Conservation (phyloP, 2,888 invertebrate species). For the Eupelmus urozonus region DNA sequence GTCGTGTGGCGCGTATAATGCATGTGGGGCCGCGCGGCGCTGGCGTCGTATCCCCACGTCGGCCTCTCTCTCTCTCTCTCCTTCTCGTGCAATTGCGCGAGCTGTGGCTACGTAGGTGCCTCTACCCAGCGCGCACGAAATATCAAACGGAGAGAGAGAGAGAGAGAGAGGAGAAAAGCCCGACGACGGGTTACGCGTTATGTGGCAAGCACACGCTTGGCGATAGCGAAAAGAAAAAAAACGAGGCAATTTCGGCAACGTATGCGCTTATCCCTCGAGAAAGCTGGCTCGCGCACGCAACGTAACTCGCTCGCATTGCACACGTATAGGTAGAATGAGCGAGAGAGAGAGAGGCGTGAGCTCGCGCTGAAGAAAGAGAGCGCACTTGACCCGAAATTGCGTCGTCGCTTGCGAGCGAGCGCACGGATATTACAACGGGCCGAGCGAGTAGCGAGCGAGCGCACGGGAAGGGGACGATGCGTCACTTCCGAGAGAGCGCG, state of each 20-base stretch:
- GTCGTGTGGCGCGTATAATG: not conserved
- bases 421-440: not conserved
- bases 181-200: not conserved
- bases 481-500: constrained; percentile 20
- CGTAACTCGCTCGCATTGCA: no score
- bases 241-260: not conserved
- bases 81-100: not conserved
- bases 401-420: not conserved
- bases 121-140: not conserved
- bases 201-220: constrained; percentile 18
- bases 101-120: not conserved
- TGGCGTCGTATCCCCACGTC: constrained; percentile 8
- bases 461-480: constrained; percentile 3
- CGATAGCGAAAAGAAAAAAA: constrained; percentile 4
- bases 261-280: no score
- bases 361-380: constrained; percentile 32
- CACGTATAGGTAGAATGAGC: no score
- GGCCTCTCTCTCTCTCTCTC: not conserved
- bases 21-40: constrained; percentile 1
- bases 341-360: no score
- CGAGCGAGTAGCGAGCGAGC: not conserved
- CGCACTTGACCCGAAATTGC: constrained; percentile 55
- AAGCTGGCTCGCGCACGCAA: no score
- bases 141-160: not conserved
- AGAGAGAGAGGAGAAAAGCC: constrained; percentile 6